Percentiles rank a stretch among this genome's conserved stretches.
phyloP scores from a whole-genome alignment of 2,888 invertebrate species.

The Platycheirus rosarum region DNA sequence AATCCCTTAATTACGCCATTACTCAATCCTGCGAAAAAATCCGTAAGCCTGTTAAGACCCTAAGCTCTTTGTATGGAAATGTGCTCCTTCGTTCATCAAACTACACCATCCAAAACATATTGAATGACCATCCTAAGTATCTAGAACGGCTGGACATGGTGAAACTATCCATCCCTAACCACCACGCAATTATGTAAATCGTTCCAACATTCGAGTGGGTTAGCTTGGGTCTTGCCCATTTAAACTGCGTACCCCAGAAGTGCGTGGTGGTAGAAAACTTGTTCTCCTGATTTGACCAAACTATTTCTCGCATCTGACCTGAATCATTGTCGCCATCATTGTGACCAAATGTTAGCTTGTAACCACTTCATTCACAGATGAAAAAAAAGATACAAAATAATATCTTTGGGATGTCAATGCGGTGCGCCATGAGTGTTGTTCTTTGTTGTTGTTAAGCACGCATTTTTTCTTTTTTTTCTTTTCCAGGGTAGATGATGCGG shows the following conservation, averaged over 20 bases:
- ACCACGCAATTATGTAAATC: constrained; percentile 1
- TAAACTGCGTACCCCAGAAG: constrained; percentile 20
- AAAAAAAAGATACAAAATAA: no score
- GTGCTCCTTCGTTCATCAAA: constrained; percentile 35
- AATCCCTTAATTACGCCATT: constrained; percentile 25
- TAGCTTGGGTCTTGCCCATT: constrained; percentile 6
- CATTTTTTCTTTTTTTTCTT: neutral
- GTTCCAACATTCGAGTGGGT: constrained; percentile 23
- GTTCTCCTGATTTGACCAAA: constrained; percentile 49
- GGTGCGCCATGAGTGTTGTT: no score
- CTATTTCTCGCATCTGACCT: constrained; percentile 48
- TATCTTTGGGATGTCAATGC: no score
- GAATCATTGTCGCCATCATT: constrained; percentile 39
- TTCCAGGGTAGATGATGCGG: constrained; percentile 8
- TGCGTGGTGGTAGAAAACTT: constrained; percentile 40
- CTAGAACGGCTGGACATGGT: constrained; percentile 6
- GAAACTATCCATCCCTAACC: neutral
- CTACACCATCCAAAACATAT: constrained; percentile 40
- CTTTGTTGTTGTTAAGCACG: constrained; percentile 10
- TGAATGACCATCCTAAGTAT: constrained; percentile 9
- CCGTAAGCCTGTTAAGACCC: constrained; percentile 31
- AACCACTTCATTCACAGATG: constrained; percentile 3
- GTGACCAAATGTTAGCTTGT: constrained; percentile 2
- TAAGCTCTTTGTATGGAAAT: constrained; percentile 57
- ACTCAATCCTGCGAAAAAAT: constrained; percentile 20